Evolutionary conservation across 2,797 vertebrate species (phyloP), one percentile per base, ranked within the genome.

Genomic region (Danio choprae): DNA sequence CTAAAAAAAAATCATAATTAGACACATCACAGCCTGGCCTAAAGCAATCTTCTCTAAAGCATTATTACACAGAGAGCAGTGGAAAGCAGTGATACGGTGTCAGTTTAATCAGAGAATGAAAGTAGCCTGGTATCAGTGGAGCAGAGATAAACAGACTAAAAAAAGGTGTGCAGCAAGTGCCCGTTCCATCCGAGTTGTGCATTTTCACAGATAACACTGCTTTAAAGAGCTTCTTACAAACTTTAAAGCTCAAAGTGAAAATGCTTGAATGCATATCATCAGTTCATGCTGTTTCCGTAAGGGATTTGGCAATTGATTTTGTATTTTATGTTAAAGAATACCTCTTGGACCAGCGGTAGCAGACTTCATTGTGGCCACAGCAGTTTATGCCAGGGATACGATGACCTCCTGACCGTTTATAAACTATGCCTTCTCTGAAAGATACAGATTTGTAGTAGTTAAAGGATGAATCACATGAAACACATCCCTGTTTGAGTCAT

Each of bases 271-370:
- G 46, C 13, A 50, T 59, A 55, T 44, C 11, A 67, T 55, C 18
- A 41, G 15, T 13, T 64, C 50, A 55, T 48, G 15, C 16, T n/a
- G 16, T 56, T 50, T 29, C 22, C 51, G 48, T 77, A 8, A 40
- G 18, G 7, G 51, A 71, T 22, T 56, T 16, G 9, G n/a, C 40
- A 72, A 36, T 44, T 16, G 41, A 22, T 58, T 12, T 64, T 6
- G 7, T 44, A 20, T 13, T 48, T 58, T 48, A 50, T 40, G 43
- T 29, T 29, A 68, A 62, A 2, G 55, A 64, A 15, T 72, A 99
- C 98, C 98, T 96, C 90, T 96, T 99, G 69, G 98, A 99, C 98
- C 98, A 99, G 59, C 96, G 95, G 88, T 97, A 99, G 88, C 97
- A 99, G 87, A 95, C 92, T 87, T 95, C 92, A 84, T 94, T 95